Evolutionary conservation across 2,797 vertebrate species (phyloP), one percentile per base, ranked within the genome.

Genomic region (Halcyon badia): DNA sequence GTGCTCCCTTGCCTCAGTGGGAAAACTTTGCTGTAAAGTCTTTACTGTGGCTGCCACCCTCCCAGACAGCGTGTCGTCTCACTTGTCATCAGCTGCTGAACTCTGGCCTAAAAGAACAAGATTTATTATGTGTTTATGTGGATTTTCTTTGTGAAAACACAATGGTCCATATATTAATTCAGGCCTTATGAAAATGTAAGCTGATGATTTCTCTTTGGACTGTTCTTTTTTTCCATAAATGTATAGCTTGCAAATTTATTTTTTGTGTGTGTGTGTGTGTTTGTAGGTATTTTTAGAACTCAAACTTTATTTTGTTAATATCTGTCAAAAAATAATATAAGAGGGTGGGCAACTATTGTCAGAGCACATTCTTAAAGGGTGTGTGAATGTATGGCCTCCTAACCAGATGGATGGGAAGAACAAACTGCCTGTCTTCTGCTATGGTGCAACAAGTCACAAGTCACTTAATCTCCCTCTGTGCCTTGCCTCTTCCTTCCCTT

Each of bases 61-160:
- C 60, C 20, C 54, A 61, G 52, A 19, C 1, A 5, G 28, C 0
- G 0, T 3, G 6, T 26, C 5, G 1, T 57, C 31, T 82, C 11
- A 18, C 24, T 72, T 92, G 75, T 58, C 66, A 79, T 57, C 66
- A 79, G 31, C 41, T 79, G 49, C 58, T 89, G 91, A 76, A 24
- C 46, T 69, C 39, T 70, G 42, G 46, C 39, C 41, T 81, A 41
- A 79, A 42, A 91, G 33, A 51, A 42, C 64, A 70, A 73, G 54
- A 26, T 60, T 87, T 77, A n/a, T 25, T 24, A 46, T 30, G 30
- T 58, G 13, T 70, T 80, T 56, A 31, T 86, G 33, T 61, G 70
- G 22, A 75, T 78, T 65, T 78, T 16, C 52, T 93, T 78, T 81
- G 33, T 86, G 72, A 71, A 93, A 83, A 70, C 5, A 21, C 56